Evolutionary conservation across 2,888 invertebrate species (phyloP).

Genomic region (Cheilosia vernalis): DNA sequence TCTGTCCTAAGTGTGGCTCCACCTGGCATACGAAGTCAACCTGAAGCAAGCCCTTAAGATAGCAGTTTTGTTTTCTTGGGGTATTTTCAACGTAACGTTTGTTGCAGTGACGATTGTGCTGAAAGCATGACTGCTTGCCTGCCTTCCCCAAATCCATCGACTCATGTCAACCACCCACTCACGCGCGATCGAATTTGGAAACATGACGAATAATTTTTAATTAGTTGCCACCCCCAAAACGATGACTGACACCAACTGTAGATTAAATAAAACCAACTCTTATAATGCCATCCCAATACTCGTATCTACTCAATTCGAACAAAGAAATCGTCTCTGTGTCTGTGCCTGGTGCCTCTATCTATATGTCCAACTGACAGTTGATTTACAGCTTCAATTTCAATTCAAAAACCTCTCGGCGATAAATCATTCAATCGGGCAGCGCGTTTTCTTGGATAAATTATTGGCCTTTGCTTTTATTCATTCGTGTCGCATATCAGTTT

Average conservation of each 20-base stretch:
- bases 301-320: constrained; percentile 6
- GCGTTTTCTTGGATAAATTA: constrained; percentile 63
- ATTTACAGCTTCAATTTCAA: constrained; percentile 74
- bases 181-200: neutral
- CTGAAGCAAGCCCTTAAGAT: no score
- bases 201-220: constrained; percentile 34
- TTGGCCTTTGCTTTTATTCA: constrained; percentile 54
- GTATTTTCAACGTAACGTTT: no score
- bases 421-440: constrained; percentile 72
- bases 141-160: no score
- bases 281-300: constrained; percentile 45
- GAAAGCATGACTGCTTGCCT: no score
- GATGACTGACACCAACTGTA: constrained; percentile 16
- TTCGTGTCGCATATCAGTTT: constrained; percentile 73
- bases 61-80: no score
- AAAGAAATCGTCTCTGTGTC: constrained; percentile 1
- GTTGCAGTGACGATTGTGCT: no score
- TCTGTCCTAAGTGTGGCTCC: no score
- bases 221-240: constrained; percentile 24
- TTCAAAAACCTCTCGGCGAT: constrained; percentile 72
- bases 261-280: constrained; percentile 37
- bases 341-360: neutral
- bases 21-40: no score
- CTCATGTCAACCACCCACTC: no score
- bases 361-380: constrained; percentile 61